A percentile compares a stretch with the other conserved stretches of the same genome.
Evolutionary conservation across 2,797 vertebrate species (phyloP).

Genomic region (Lepilemur ruficaudatus): DNA sequence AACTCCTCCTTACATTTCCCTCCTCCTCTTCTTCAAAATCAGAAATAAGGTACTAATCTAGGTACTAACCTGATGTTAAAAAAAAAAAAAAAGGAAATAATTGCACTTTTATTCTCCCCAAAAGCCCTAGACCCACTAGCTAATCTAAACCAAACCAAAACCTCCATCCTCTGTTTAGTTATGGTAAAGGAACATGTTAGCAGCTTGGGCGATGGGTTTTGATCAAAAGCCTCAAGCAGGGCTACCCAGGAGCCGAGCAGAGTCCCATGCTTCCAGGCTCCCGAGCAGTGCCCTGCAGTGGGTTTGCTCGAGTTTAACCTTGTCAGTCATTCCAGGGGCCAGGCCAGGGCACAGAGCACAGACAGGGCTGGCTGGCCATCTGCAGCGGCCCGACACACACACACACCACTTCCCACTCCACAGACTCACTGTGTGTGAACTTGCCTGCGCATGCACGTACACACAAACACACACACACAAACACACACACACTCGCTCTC

Average conservation of each 20-base stretch:
- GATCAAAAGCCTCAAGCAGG: background rate
- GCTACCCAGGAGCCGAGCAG: background rate
- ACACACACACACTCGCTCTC: too few relatives aligned
- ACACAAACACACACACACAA: too few relatives aligned
- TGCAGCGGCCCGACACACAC: background rate
- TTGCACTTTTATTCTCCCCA: background rate
- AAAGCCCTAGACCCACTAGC: background rate
- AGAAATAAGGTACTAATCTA: background rate
- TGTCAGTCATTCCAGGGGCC: background rate
- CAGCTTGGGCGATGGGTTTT: background rate
- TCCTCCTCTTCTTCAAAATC: background rate
- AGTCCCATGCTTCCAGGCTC: background rate
- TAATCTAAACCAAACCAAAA: background rate
- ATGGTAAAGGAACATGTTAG: background rate
- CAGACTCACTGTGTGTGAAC: rapidly evolving
- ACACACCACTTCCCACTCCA: background rate
- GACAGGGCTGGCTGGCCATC: too few relatives aligned
- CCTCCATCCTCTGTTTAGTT: background rate
- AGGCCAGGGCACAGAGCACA: background rate
- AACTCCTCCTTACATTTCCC: background rate
- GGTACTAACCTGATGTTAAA: background rate
- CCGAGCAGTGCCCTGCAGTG: background rate
- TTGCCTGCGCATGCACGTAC: too few relatives aligned
- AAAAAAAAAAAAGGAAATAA: background rate
- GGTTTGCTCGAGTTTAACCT: background rate